Conservation (phyloP, 2,113 vertebrate genomes). For the Tiliqua scincoides region DNA sequence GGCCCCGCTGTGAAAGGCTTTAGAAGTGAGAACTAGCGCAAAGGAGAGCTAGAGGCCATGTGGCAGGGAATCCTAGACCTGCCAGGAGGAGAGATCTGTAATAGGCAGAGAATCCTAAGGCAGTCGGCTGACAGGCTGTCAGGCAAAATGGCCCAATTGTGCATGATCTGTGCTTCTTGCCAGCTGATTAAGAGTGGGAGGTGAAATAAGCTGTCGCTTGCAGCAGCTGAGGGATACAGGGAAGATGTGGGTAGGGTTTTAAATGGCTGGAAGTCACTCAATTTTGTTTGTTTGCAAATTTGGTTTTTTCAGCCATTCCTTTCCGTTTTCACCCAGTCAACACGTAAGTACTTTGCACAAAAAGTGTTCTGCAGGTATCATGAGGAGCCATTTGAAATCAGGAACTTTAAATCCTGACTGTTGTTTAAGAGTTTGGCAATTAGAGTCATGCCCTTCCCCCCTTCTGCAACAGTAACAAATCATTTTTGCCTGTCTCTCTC, state of each 20-base stretch:
- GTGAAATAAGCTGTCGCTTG: neutral
- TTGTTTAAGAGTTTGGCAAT: neutral
- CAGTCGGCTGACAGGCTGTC: neutral
- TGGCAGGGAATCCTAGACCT: neutral
- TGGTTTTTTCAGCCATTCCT: neutral
- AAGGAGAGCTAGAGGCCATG: neutral
- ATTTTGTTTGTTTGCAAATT: slow-evolving; percentile 16
- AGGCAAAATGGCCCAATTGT: neutral
- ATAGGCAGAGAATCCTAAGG: neutral
- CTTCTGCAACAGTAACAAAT: slow-evolving; percentile 19
- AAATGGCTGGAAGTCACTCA: neutral
- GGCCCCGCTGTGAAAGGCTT: neutral
- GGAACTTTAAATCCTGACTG: neutral
- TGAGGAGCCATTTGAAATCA: neutral
- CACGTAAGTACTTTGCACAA: neutral
- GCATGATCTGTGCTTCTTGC: neutral
- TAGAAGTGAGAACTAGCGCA: neutral
- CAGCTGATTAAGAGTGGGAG: slow-evolving; percentile 1
- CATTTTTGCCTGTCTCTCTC: neutral
- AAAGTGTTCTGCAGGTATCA: rapidly evolving
- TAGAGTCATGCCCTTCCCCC: neutral
- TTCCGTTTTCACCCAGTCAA: neutral
- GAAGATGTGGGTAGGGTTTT: neutral
- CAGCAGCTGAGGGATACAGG: neutral
- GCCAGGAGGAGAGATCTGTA: neutral